These are phyloP conservation scores for Melanotaenia boesemani DNA, from an alignment of 2,797 vertebrate species.

Conservation along the genomic window DNA sequence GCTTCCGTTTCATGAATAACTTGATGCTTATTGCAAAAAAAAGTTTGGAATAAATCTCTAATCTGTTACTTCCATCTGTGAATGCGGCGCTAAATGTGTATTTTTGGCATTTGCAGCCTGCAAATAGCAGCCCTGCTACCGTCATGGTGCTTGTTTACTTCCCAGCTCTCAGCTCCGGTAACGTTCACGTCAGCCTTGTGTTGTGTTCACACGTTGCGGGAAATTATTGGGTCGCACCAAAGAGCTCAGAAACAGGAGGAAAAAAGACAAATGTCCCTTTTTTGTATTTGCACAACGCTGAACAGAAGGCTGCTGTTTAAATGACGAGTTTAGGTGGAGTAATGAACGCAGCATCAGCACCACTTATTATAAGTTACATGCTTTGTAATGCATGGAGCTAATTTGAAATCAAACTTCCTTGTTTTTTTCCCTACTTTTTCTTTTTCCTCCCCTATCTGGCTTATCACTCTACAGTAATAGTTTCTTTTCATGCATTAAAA, in stretches of 20 bases:
- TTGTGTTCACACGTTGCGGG: constrained; percentile 45
- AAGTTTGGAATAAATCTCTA: constrained; percentile 7
- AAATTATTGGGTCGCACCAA: constrained; percentile 11
- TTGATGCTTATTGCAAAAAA: not conserved
- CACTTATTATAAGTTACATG: constrained; percentile 21
- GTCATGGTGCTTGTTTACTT: constrained; percentile 75
- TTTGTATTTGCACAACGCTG: not conserved
- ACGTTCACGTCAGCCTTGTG: constrained; percentile 62
- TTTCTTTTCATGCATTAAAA: not conserved
- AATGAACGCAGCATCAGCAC: constrained; percentile 45
- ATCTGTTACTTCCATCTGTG: constrained; percentile 22
- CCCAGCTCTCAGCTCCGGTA: constrained; percentile 64
- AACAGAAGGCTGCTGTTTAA: not conserved
- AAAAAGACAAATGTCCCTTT: not conserved
- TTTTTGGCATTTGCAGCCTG: constrained; percentile 31
- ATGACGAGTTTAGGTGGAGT: constrained; percentile 3
- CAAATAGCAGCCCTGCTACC: constrained; percentile 42
- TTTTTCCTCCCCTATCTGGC: not conserved
- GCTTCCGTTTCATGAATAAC: not conserved
- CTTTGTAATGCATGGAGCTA: constrained; percentile 34
- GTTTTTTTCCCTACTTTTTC: not conserved
- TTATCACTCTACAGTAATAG: not conserved
- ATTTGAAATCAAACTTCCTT: constrained; percentile 44
- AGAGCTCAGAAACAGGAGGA: not conserved
- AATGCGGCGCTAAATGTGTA: not conserved